Evolutionary conservation across 2,113 vertebrate genomes (phyloP), one percentile per base, ranked within the genome.

Genomic region (Clarias gariepinus): DNA sequence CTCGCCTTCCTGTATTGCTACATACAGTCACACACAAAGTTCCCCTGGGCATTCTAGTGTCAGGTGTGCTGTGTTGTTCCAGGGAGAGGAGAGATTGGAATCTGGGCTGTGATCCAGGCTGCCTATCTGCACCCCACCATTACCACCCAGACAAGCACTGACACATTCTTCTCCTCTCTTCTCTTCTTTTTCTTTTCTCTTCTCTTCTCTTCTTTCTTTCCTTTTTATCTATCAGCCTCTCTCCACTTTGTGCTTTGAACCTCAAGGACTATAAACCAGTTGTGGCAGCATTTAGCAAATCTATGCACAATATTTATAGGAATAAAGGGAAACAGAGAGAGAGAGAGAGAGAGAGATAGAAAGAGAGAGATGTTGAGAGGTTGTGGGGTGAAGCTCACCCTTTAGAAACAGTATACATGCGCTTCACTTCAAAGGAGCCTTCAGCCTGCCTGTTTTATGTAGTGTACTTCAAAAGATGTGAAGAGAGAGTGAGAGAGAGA

Each of bases 21-120:
- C 85, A 3, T 82, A 82, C 78, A 66, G 25, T 16, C 71, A 9
- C 85, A 81, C 90, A 91, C 89, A 19, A 16, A 88, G 92, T 91
- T 93, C 90, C 91, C 91, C 90, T 90, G 91, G 94, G 90, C 96
- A 94, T 95, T 93, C 92, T 94, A 95, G 57, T 93, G 92, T 91
- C 91, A 97, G 96, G 96, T 96, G 96, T 96, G 96, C 95, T 95
- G 88, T 94, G 94, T 95, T 95, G 93, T 95, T 93, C 91, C 90
- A 93, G 92, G 91, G 52, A 78, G 68, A 90, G 83, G 92, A 85
- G 91, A 92, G 89, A 93, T 89, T 93, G 92, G 94, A 95, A 95
- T 95, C 91, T 94, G 91, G 94, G 94, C 92, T 28, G 1, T 60
- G 68, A 90, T 93, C 94, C 94, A 95, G 93, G 86, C 91, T 92